phyloP scores from a whole-genome alignment of 2,113 vertebrate genomes.

The Psittacus erithacus region DNA sequence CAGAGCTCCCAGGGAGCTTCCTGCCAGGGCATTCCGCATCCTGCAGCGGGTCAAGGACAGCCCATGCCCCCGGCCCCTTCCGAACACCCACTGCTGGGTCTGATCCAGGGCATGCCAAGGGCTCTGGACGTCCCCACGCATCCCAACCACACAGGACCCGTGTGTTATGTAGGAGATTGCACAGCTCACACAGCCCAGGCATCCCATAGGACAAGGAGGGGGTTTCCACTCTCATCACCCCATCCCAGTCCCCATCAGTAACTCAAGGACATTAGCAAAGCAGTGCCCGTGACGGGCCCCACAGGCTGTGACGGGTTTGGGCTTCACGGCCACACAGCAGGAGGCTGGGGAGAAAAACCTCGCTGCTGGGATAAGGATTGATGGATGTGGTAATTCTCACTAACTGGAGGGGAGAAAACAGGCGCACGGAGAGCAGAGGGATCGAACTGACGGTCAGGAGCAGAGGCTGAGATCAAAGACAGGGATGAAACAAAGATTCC shows the following conservation, averaged over 20 bases:
- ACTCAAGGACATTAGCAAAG: background rate
- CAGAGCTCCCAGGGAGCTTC: background rate
- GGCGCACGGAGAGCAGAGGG: background rate
- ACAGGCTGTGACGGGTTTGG: background rate
- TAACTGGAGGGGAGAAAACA: background rate
- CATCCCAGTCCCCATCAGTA: background rate
- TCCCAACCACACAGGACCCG: accelerated
- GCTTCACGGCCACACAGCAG: background rate
- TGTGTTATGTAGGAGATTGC: accelerated
- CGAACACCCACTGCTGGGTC: accelerated
- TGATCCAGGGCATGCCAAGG: accelerated
- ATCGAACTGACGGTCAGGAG: background rate
- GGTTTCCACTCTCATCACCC: background rate
- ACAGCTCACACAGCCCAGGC: accelerated
- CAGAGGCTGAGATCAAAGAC: background rate
- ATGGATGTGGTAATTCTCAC: background rate
- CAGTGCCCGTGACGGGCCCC: accelerated
- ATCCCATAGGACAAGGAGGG: background rate
- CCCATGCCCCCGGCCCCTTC: background rate
- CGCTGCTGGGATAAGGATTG: background rate
- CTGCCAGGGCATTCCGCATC: background rate
- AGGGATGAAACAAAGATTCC: background rate
- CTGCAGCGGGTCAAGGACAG: background rate
- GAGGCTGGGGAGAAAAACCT: background rate
- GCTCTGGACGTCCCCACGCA: background rate